Evolutionary conservation across 2,888 invertebrate species (phyloP).

Genomic region (Cheilosia variabilis): DNA sequence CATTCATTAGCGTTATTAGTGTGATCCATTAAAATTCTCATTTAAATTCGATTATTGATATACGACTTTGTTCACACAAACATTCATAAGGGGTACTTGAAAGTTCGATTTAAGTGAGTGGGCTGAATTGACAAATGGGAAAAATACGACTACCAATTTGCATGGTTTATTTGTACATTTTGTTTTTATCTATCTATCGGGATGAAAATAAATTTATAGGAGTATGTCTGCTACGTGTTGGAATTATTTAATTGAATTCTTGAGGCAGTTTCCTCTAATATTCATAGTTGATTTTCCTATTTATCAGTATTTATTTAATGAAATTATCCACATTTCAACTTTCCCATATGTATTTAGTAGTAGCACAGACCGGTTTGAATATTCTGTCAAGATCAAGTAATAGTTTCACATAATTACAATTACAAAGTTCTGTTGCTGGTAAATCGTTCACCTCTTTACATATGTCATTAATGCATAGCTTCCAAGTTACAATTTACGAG

Average conservation of each 20-base stretch:
- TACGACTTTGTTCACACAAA: not conserved
- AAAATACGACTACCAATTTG: not conserved
- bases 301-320: too few species aligned
- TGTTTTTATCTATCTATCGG: not conserved
- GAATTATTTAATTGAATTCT: not conserved
- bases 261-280: not conserved
- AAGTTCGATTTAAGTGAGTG: slow-evolving; percentile 9
- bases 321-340: too few species aligned
- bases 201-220: not conserved
- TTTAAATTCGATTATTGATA: slow-evolving; percentile 37
- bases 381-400: too few species aligned
- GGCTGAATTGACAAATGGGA: slow-evolving; percentile 2
- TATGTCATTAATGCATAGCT: too few species aligned
- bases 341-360: too few species aligned
- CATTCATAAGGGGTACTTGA: slow-evolving; percentile 7
- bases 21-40: slow-evolving; percentile 53
- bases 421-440: too few species aligned
- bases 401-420: too few species aligned
- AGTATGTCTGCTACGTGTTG: not conserved
- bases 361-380: too few species aligned
- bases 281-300: not conserved
- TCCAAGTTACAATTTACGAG: too few species aligned
- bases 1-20: slow-evolving; percentile 32
- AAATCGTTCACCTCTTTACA: too few species aligned
- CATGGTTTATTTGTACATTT: not conserved